Evolutionary conservation across 2,113 vertebrate genomes (phyloP).

Genomic region (Trichechus manatus): DNA sequence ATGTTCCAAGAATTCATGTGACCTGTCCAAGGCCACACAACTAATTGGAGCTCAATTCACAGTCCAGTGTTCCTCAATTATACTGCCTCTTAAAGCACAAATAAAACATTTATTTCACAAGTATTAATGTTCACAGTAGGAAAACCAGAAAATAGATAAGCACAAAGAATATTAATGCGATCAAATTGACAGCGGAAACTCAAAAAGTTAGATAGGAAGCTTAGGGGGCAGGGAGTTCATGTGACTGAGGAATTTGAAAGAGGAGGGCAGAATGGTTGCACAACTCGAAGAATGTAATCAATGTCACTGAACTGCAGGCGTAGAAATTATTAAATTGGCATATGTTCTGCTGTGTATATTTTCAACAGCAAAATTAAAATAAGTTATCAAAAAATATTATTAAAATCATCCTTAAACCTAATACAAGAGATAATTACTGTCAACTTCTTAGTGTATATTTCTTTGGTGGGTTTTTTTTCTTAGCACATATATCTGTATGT

Average conservation of each 20-base stretch:
- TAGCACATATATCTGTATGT: background rate
- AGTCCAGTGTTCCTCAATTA: background rate
- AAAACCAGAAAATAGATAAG: background rate
- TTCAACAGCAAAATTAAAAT: too few species aligned
- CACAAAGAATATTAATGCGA: background rate
- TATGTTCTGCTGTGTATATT: too few species aligned
- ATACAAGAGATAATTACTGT: background rate
- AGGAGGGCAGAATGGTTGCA: too few species aligned
- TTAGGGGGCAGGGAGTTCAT: too few species aligned
- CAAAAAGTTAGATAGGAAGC: too few species aligned
- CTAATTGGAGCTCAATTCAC: background rate
- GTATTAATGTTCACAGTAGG: background rate
- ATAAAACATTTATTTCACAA: background rate
- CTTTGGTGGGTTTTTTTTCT: constrained; percentile 16
- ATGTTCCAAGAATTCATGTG: background rate
- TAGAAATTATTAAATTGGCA: too few species aligned
- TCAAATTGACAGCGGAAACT: too few species aligned
- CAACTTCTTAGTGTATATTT: background rate
- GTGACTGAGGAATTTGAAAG: too few species aligned
- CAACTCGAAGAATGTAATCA: too few species aligned
- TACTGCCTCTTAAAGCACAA: background rate
- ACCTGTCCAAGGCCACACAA: background rate
- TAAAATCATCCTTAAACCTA: constrained; percentile 31
- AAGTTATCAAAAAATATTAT: background rate
- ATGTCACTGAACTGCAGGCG: too few species aligned